Conservation (phyloP, 2,113 vertebrate species). For the Epinephelus moara region DNA sequence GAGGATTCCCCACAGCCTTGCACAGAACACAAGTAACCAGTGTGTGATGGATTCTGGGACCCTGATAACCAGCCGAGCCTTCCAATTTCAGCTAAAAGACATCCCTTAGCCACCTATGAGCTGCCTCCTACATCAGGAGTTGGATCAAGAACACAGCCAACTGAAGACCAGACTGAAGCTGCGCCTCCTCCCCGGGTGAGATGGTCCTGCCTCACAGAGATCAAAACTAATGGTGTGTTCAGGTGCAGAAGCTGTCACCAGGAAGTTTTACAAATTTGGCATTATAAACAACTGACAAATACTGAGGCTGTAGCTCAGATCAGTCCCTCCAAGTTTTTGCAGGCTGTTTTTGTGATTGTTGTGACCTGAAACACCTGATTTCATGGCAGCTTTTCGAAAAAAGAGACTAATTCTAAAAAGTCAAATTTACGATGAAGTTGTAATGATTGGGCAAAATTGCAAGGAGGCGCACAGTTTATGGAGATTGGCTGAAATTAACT, state of each 20-base stretch:
- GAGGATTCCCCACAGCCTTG: not conserved
- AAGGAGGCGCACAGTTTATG: no score
- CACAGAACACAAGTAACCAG: conserved; percentile 9
- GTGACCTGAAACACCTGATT: no score
- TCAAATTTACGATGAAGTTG: no score
- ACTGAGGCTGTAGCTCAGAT: not conserved
- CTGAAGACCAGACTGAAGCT: conserved; percentile 16
- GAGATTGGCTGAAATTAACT: no score
- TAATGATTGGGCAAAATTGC: no score
- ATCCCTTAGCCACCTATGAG: not conserved
- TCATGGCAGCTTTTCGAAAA: no score
- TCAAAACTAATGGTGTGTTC: conserved; percentile 9
- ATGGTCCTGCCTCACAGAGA: conserved; percentile 2
- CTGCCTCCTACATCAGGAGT: not conserved
- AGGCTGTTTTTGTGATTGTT: no score
- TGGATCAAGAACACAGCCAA: conserved; percentile 1
- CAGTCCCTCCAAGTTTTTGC: no score
- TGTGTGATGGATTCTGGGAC: not conserved
- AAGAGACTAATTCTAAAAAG: no score
- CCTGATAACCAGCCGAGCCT: not conserved
- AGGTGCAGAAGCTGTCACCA: not conserved
- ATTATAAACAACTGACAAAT: not conserved
- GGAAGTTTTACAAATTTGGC: not conserved
- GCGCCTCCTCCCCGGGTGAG: conserved; percentile 6
- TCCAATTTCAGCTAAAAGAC: not conserved